Conservation (phyloP, 2,113 vertebrate species). For the Engystomops pustulosus region DNA sequence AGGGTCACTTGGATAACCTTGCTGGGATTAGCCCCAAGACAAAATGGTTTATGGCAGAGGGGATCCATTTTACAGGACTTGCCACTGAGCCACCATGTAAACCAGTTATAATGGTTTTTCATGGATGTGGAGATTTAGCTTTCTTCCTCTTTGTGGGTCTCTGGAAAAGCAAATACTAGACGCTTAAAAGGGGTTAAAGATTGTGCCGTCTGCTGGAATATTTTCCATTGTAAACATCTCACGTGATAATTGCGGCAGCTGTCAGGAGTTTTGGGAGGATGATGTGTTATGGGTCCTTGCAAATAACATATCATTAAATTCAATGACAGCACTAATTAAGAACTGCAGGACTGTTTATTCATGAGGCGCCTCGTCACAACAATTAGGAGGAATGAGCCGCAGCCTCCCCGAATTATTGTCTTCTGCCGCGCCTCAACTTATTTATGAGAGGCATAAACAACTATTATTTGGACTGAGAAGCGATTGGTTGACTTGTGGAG, state of each 20-base stretch:
- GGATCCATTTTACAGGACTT: too few species aligned
- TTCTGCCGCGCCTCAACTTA: background rate
- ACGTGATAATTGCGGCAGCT: slow-evolving; percentile 26
- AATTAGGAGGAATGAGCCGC: background rate
- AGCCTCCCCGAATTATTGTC: background rate
- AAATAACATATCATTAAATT: slow-evolving; percentile 21
- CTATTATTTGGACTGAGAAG: background rate
- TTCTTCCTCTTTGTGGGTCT: background rate
- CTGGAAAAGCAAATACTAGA: background rate
- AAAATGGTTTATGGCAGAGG: too few species aligned
- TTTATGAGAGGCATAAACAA: slow-evolving; percentile 2
- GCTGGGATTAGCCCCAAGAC: too few species aligned
- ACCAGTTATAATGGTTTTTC: too few species aligned
- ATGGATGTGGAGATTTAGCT: too few species aligned
- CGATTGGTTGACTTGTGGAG: background rate
- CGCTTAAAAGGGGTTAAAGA: background rate
- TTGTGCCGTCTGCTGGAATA: background rate
- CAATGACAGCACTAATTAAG: slow-evolving; percentile 31
- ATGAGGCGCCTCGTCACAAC: too few species aligned
- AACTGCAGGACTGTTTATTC: background rate
- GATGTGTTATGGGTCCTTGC: slow-evolving; percentile 13
- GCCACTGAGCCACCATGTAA: too few species aligned
- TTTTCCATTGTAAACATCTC: background rate
- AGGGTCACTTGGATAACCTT: too few species aligned
- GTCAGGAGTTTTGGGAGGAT: slow-evolving; percentile 17